Percentiles rank a stretch among this genome's conserved stretches.
Evolutionary conservation across 2,113 vertebrate genomes (phyloP).

Genomic region (Myrmecophaga tridactyla): DNA sequence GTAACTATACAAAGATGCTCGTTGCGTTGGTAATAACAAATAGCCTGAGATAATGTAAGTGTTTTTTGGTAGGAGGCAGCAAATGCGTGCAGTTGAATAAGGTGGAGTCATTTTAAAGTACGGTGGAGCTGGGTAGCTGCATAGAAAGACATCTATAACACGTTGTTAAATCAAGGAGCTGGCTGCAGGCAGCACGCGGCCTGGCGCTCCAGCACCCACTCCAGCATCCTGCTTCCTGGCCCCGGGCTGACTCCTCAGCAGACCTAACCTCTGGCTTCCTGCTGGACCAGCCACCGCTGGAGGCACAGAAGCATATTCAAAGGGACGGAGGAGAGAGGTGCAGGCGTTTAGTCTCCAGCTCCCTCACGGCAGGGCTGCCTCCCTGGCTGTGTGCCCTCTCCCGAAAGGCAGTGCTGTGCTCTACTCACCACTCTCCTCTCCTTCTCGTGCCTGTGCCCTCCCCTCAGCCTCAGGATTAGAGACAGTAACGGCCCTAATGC

Average conservation of each 20-base stretch:
- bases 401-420: background rate
- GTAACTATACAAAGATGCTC: background rate
- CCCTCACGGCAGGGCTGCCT: background rate
- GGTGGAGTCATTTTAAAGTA: background rate
- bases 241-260: no score
- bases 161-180: background rate
- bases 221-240: background rate
- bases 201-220: no score
- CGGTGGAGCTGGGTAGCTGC: background rate
- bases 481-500: no score
- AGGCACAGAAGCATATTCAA: background rate
- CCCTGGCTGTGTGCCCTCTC: background rate
- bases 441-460: background rate
- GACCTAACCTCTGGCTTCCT: no score
- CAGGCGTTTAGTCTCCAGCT: no score
- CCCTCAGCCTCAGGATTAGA: background rate
- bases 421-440: no score
- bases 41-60: background rate
- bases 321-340: fast-evolving
- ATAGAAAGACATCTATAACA: background rate
- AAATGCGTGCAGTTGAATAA: background rate
- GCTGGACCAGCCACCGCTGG: no score
- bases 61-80: background rate
- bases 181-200: background rate
- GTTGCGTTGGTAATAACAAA: background rate